Evolutionary conservation across 2,797 vertebrate genomes (phyloP).

Genomic region (Pangasius krempfi): DNA sequence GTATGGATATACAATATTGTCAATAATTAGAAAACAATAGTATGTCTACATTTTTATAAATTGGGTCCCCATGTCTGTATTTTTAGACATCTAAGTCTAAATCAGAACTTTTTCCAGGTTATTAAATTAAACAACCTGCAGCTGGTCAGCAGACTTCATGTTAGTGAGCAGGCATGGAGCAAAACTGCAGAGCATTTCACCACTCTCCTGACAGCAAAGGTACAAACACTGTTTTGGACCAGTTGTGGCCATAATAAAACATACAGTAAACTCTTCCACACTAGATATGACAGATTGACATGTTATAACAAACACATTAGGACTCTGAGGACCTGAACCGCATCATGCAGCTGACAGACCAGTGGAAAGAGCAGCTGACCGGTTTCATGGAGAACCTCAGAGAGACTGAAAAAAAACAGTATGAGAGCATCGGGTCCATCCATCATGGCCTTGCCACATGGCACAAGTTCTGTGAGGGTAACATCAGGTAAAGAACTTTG

Average conservation of each 20-base stretch:
- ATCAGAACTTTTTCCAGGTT: conserved; percentile 70
- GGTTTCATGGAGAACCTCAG: conserved; percentile 68
- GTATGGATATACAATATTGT: neutral
- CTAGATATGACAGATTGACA: neutral
- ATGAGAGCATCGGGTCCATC: conserved; percentile 64
- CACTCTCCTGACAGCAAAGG: conserved; percentile 75
- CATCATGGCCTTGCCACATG: conserved; percentile 68
- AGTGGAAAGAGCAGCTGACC: conserved; percentile 72
- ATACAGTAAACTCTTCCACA: neutral
- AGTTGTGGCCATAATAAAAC: neutral
- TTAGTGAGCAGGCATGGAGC: conserved; percentile 79
- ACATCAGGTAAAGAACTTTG: conserved; percentile 67
- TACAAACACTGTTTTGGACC: conserved; percentile 54
- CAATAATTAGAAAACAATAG: neutral
- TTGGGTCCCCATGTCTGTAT: neutral
- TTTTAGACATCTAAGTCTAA: neutral
- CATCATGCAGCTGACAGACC: conserved; percentile 70
- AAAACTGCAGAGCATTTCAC: conserved; percentile 76
- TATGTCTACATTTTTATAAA: neutral
- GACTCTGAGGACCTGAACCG: conserved; percentile 75
- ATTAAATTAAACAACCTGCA: conserved; percentile 80
- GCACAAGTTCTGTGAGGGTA: conserved; percentile 66
- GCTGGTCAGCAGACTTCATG: conserved; percentile 75
- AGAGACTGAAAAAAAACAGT: conserved; percentile 66
- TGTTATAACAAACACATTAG: conserved; percentile 62